Evolutionary conservation across 2,113 vertebrate species (phyloP).

Genomic region (Asarcornis scutulata): DNA sequence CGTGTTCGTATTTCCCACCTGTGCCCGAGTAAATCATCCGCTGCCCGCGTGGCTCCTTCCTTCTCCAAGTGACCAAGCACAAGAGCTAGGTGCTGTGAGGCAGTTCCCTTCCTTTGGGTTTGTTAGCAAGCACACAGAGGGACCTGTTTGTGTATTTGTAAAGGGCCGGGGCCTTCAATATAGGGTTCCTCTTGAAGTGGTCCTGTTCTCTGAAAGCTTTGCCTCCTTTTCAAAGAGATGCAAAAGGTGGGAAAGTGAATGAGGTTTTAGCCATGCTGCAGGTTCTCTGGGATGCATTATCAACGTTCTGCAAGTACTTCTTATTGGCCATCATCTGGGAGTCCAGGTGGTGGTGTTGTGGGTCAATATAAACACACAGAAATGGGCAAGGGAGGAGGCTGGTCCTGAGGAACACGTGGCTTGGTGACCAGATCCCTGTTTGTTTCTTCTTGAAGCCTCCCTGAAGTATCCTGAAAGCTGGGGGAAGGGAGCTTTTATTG

Average conservation of each 20-base stretch:
- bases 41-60: no score
- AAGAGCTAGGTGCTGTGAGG: no score
- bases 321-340: background rate
- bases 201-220: background rate
- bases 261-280: background rate
- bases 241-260: background rate
- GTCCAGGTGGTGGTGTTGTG: background rate
- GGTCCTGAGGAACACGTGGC: background rate
- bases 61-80: no score
- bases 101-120: no score
- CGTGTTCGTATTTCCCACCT: no score
- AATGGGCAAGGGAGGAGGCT: background rate
- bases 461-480: background rate
- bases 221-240: background rate
- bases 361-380: background rate
- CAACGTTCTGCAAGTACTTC: background rate
- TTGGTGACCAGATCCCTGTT: background rate
- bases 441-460: background rate
- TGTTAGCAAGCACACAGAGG: no score
- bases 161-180: no score
- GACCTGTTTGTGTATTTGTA: no score
- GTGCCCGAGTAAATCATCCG: no score
- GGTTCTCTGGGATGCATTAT: background rate
- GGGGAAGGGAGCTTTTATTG: background rate
- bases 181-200: fast-evolving